Conservation (phyloP, 2,113 vertebrate genomes). For the Lophura nycthemera region DNA sequence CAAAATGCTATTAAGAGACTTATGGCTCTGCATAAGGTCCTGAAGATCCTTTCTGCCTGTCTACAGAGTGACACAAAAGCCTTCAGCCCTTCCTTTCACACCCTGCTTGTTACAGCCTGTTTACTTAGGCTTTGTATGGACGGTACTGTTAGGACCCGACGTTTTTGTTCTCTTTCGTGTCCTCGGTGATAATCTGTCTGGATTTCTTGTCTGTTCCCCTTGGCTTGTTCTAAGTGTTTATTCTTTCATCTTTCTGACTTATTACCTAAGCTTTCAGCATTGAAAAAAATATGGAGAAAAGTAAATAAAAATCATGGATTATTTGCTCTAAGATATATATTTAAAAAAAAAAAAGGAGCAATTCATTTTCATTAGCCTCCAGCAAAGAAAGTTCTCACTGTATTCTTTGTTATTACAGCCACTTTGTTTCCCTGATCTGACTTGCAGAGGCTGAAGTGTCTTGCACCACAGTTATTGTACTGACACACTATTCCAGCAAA, state of each 20-base stretch:
- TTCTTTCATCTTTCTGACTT: not conserved
- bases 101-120: not conserved
- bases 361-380: constrained; percentile 14
- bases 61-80: not conserved
- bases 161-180: not conserved
- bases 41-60: not conserved
- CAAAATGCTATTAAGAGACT: not conserved
- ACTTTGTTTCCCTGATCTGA: not conserved
- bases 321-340: constrained; percentile 2
- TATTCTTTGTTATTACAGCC: not conserved
- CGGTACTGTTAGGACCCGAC: not conserved
- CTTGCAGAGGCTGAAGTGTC: not conserved
- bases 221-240: not conserved
- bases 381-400: not conserved
- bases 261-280: not conserved
- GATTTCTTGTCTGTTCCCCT: not conserved
- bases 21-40: not conserved
- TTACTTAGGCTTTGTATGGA: not conserved
- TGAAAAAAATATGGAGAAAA: not conserved
- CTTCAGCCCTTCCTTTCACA: not conserved
- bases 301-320: not conserved
- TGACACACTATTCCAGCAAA: not conserved
- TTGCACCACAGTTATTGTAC: not conserved
- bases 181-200: not conserved
- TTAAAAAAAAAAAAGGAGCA: not conserved